These are phyloP conservation scores for Drosophila meridiana DNA, from an alignment of 2,888 invertebrate species.

Conservation along the genomic window DNA sequence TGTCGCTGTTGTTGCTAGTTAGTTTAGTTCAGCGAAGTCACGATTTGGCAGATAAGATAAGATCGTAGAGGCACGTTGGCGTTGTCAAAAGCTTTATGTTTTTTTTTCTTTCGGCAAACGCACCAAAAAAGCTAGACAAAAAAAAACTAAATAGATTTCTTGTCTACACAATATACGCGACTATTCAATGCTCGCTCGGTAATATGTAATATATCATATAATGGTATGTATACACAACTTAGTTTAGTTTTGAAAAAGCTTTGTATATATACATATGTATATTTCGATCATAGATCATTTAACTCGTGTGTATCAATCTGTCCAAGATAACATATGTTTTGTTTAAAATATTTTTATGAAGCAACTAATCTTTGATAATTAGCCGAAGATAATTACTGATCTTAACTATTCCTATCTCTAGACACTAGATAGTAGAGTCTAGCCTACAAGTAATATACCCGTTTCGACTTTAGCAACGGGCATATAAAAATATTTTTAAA, in stretches of 20 bases:
- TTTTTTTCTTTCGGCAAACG: slow-evolving; percentile 18
- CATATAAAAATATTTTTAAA: slow-evolving; percentile 3
- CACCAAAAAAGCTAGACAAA: slow-evolving; percentile 11
- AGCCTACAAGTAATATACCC: background rate
- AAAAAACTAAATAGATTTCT: background rate
- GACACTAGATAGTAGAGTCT: no score
- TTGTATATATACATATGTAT: no score
- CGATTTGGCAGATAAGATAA: slow-evolving; percentile 73
- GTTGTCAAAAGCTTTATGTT: slow-evolving; percentile 37
- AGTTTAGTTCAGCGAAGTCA: slow-evolving; percentile 61
- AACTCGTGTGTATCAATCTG: background rate
- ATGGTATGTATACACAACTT: background rate
- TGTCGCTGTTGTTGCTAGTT: slow-evolving; percentile 38
- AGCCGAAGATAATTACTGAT: background rate
- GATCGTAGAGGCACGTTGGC: slow-evolving; percentile 46
- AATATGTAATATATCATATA: background rate
- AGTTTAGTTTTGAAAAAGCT: background rate
- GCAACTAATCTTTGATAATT: background rate
- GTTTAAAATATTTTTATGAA: background rate
- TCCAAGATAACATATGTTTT: background rate
- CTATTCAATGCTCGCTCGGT: background rate
- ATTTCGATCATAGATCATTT: no score
- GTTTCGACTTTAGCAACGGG: background rate
- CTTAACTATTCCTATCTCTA: background rate
- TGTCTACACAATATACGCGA: background rate